Percentiles rank a stretch among this genome's conserved stretches.
Conservation (phyloP, 2,797 vertebrate species). For the Hafferia zeledoni region DNA sequence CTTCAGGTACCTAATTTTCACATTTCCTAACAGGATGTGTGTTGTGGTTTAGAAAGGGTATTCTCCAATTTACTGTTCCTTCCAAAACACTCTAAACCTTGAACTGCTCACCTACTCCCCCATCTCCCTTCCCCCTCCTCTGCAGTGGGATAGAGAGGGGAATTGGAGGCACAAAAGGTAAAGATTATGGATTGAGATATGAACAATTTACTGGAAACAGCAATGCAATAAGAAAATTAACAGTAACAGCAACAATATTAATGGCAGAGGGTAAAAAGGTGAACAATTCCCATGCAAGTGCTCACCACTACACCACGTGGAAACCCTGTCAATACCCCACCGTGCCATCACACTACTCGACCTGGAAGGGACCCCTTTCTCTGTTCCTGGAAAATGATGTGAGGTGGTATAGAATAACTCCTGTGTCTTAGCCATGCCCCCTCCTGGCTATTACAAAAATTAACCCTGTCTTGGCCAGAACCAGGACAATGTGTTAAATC, state of each 20-base stretch:
- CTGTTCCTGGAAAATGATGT: not conserved
- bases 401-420: not conserved
- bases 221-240: not conserved
- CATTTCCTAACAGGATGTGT: not conserved
- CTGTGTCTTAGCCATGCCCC: not conserved
- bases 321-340: not conserved
- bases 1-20: not conserved
- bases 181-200: not conserved
- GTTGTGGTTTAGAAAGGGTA: not conserved
- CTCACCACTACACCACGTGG: not conserved
- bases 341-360: rapidly evolving
- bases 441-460: not conserved
- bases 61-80: not conserved
- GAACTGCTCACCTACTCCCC: rapidly evolving
- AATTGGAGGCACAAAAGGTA: not conserved
- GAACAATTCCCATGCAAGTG: rapidly evolving
- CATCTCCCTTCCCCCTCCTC: not conserved
- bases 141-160: not conserved
- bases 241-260: not conserved
- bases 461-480: not conserved
- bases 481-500: not conserved
- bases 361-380: not conserved
- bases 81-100: not conserved
- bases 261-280: not conserved
- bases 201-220: not conserved